Conservation (phyloP, 2,113 vertebrate species). For the Neoarius graeffei region DNA sequence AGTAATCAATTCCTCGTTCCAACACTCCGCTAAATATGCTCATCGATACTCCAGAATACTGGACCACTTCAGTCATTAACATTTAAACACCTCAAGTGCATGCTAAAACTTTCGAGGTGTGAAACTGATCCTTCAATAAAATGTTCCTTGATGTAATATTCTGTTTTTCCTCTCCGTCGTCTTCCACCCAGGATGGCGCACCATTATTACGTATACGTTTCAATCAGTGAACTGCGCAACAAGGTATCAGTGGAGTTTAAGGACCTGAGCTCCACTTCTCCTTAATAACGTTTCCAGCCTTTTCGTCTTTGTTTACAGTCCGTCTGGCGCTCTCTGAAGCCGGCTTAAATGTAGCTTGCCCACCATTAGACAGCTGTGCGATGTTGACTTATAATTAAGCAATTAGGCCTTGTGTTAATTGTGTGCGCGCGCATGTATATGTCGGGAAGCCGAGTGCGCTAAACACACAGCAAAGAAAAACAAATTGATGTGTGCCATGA, state of each 20-base stretch:
- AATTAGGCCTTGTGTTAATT: slow-evolving; percentile 61
- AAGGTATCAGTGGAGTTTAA: slow-evolving; percentile 32
- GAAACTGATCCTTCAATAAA: slow-evolving; percentile 22
- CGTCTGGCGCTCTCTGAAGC: neutral
- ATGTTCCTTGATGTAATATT: slow-evolving; percentile 29
- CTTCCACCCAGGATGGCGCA: neutral
- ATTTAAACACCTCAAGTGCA: slow-evolving; percentile 26
- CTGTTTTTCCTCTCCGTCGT: neutral
- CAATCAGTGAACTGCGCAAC: slow-evolving; percentile 16
- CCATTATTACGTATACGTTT: slow-evolving; percentile 23
- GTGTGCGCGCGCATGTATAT: slow-evolving; percentile 42
- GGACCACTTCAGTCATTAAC: slow-evolving; percentile 26
- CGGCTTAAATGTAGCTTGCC: slow-evolving; percentile 13
- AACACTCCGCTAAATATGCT: neutral
- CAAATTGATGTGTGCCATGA: slow-evolving; percentile 43
- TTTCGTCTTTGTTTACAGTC: slow-evolving; percentile 28
- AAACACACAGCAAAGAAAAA: slow-evolving; percentile 37
- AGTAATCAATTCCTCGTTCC: slow-evolving; percentile 7
- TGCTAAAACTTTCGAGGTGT: slow-evolving; percentile 17
- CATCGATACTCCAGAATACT: neutral
- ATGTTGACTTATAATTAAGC: slow-evolving; percentile 62
- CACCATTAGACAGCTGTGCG: slow-evolving; percentile 57
- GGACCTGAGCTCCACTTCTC: slow-evolving; percentile 24
- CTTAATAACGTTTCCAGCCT: slow-evolving; percentile 31
- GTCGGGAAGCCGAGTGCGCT: slow-evolving; percentile 52